Evolutionary conservation across 1,140 invertebrate genomes (phyloP).

Genomic region (Whitmania pigra): DNA sequence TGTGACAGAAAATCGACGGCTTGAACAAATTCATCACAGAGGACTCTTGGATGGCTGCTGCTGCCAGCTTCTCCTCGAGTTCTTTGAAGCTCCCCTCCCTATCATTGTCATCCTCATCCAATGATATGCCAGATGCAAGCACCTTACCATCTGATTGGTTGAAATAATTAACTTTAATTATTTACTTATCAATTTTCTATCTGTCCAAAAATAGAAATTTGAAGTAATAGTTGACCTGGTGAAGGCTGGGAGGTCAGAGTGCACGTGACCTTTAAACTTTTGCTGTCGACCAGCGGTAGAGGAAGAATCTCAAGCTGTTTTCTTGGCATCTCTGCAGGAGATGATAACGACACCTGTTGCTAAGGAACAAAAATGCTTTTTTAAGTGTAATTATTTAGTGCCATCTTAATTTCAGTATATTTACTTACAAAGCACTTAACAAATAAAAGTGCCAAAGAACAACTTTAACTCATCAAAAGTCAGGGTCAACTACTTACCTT

Average conservation of each 20-base stretch:
- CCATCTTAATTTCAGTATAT: no score
- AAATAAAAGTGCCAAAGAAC: no score
- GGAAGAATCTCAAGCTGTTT: constrained; percentile 49
- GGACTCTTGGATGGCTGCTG: constrained; percentile 44
- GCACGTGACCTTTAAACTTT: constrained; percentile 54
- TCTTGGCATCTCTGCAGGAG: not conserved
- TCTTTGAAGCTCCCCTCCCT: constrained; percentile 42
- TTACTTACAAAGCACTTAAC: no score
- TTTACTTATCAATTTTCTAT: no score
- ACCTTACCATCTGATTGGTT: not conserved
- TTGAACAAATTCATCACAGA: constrained; percentile 46
- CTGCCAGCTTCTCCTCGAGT: constrained; percentile 64
- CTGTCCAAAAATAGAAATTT: no score
- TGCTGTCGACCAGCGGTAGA: constrained; percentile 54
- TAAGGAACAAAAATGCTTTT: no score
- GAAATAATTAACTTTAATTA: not conserved
- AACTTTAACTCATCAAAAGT: no score
- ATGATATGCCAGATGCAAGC: not conserved
- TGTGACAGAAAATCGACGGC: constrained; percentile 58
- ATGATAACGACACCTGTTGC: constrained; percentile 25
- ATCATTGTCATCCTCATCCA: constrained; percentile 31
- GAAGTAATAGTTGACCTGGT: constrained; percentile 26
- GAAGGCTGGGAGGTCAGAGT: constrained; percentile 42
- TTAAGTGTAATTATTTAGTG: no score
- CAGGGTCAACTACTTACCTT: constrained; percentile 47